Evolutionary conservation across 2,113 vertebrate species (phyloP), one percentile per base, ranked within the genome.

Genomic region (Datnioides undecimradiatus): DNA sequence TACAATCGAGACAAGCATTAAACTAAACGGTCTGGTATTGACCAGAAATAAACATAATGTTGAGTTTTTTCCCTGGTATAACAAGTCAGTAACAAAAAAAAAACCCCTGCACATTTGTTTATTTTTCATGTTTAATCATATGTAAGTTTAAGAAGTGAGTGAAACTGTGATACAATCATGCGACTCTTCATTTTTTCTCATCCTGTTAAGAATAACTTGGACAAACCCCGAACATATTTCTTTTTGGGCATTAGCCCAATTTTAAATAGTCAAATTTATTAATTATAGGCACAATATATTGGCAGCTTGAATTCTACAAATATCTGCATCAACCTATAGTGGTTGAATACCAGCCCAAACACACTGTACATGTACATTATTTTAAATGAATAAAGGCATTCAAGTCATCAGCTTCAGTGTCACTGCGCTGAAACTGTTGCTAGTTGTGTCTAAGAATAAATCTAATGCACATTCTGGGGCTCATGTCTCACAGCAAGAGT

Each of bases 201-300:
- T 27, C 19, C 21, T 49, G 17, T 66, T 4, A 14, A 38, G 9
- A 57, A 54, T 33, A 40, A 76, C 13, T 45, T 64, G 8, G 5
- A 71, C 80, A 21, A 57, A 58, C 19, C 40, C 14, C 43, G 33
- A 70, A 67, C 16, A 16, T 7, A 46, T 75, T 29, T 38, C 49
- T 21, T 57, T 67, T 45, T 49, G 31, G 48, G 57, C 19, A 41
- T 60, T 31, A 19, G 38, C 54, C 36, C 46, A 38, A 6, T 73
- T 63, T 10, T 23, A 74, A 76, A 23, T 33, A 3, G 21, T 43
- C 2, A 25, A 71, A 64, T 74, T 14, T 41, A 65, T 73, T 58
- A 36, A 62, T 49, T 73, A 68, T 34, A 87, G 79, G 79, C 79
- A 89, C 79, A 66, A 75, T 73, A 81, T 40, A 79, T 57, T 57